Conservation (phyloP, 2,797 vertebrate genomes). For the Paramormyrops hopkinsi region DNA sequence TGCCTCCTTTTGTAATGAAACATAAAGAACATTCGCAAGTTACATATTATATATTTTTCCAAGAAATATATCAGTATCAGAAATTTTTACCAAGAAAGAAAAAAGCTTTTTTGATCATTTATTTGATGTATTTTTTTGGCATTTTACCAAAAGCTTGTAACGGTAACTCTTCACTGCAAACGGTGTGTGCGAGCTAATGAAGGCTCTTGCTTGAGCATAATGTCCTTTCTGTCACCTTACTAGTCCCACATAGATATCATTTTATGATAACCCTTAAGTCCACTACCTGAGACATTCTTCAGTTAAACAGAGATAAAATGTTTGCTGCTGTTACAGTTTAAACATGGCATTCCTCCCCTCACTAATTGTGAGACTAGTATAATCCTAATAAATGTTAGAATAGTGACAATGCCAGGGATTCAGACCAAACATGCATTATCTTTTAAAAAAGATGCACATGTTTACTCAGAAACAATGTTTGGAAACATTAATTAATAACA, state of each 20-base stretch:
- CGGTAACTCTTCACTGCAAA: background rate
- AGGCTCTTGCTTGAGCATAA: background rate
- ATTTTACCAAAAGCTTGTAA: background rate
- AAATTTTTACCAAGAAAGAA: background rate
- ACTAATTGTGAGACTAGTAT: background rate
- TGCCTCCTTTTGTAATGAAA: conserved; percentile 24
- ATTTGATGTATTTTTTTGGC: background rate
- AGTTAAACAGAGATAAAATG: background rate
- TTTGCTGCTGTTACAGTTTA: background rate
- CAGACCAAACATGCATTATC: background rate
- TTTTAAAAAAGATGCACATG: background rate
- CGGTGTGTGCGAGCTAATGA: background rate
- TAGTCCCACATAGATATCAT: background rate
- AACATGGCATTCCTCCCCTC: background rate
- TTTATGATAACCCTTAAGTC: background rate
- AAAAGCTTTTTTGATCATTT: background rate
- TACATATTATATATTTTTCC: background rate
- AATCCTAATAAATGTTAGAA: background rate
- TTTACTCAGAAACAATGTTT: background rate
- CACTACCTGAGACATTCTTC: background rate
- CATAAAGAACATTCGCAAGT: background rate
- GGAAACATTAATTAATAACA: background rate
- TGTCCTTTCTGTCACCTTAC: background rate
- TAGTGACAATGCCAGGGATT: background rate
- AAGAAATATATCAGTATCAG: background rate